Percentiles rank a stretch among this genome's conserved stretches.
Evolutionary conservation across 2,888 invertebrate species (phyloP).

Genomic region (Xylota segnis): DNA sequence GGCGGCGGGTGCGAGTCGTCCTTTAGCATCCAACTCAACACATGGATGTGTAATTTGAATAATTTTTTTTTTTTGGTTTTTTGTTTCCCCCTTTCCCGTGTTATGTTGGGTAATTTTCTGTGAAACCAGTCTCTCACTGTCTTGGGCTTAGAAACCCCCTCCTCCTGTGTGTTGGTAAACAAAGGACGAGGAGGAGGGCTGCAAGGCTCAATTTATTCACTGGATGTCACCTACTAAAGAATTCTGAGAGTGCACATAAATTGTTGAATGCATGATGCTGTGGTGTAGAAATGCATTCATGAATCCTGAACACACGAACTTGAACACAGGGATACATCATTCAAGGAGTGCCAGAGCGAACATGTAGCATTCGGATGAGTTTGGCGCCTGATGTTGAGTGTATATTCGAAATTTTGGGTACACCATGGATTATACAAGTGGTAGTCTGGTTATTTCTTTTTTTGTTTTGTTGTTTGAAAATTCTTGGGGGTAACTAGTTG

Average conservation of each 20-base stretch:
- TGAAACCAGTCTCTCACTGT: conserved; percentile 32
- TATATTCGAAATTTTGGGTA: conserved; percentile 29
- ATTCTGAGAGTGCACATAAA: conserved; percentile 75
- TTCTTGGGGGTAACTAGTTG: conserved; percentile 12
- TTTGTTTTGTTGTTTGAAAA: conserved; percentile 5
- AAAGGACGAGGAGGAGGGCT: conserved; percentile 31
- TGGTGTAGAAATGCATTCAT: conserved; percentile 68
- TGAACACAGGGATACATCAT: conserved; percentile 62
- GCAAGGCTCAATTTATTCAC: conserved; percentile 72
- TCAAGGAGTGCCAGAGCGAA: conserved; percentile 55
- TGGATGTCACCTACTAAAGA: conserved; percentile 75
- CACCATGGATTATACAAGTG: neutral
- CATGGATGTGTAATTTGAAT: conserved; percentile 46
- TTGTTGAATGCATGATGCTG: conserved; percentile 75
- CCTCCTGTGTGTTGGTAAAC: conserved; percentile 52
- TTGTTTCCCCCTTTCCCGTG: neutral
- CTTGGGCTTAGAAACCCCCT: conserved; percentile 8
- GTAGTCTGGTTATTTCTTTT: neutral
- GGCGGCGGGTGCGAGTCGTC: neutral
- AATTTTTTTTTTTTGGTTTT: neutral
- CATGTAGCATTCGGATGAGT: conserved; percentile 70
- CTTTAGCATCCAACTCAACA: conserved; percentile 7
- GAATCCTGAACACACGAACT: conserved; percentile 64
- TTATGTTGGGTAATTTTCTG: conserved; percentile 52
- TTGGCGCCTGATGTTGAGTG: conserved; percentile 31